These are phyloP conservation scores for Meloe dianella DNA, from an alignment of 2,888 invertebrate genomes.

Conservation along the genomic window DNA sequence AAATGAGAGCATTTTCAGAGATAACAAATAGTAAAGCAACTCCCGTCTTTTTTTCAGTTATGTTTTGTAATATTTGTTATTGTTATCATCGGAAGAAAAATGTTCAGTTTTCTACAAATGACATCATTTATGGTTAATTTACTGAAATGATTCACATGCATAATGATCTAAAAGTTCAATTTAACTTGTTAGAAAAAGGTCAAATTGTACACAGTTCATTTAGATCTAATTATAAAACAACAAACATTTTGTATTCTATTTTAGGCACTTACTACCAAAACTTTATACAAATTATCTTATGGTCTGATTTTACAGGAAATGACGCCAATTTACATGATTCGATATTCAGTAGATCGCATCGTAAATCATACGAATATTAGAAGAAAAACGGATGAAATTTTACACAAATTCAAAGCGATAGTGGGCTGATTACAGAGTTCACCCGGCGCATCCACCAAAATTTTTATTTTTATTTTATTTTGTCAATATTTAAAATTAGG, in stretches of 20 bases:
- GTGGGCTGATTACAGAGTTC: neutral
- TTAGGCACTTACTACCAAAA: neutral
- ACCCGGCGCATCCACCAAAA: slow-evolving; percentile 15
- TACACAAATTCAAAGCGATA: neutral
- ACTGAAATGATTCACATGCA: slow-evolving; percentile 14
- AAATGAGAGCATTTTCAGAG: no score
- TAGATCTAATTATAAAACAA: slow-evolving; percentile 2
- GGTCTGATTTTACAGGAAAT: neutral
- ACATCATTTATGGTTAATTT: slow-evolving; percentile 9
- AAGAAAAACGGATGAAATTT: neutral
- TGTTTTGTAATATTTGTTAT: neutral
- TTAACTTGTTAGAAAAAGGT: slow-evolving; percentile 12
- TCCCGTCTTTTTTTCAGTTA: no score
- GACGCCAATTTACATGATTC: neutral
- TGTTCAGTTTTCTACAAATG: neutral
- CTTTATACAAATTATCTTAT: neutral
- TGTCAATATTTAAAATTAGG: no score
- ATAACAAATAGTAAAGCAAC: no score
- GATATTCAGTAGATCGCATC: neutral
- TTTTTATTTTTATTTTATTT: neutral
- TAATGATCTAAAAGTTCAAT: slow-evolving; percentile 12
- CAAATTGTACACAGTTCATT: slow-evolving; percentile 8
- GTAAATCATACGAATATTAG: neutral
- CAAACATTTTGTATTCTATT: neutral
- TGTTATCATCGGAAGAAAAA: no score